Evolutionary conservation across 2,113 vertebrate species (phyloP), one percentile per base, ranked within the genome.

Genomic region (Gyps fulvus): DNA sequence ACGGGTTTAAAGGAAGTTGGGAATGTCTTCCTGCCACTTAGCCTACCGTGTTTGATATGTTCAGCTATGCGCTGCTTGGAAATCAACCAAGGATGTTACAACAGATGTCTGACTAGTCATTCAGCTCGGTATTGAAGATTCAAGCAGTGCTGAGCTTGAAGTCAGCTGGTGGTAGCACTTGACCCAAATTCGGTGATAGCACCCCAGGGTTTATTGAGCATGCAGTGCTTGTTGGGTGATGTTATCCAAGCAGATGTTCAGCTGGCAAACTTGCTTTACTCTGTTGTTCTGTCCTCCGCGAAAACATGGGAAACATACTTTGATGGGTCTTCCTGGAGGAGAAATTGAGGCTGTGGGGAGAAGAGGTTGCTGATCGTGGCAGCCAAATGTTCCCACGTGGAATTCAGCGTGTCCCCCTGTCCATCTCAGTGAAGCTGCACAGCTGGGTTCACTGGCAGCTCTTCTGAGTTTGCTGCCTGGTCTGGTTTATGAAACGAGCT

Each of bases 1-100:
- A 25, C 0, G 6, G 22, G 7, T 58, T 90, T 88, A 72, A 62
- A 67, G 32, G 63, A 77, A 72, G n/a, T 77, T 36, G 31, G 23
- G 31, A 34, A 90, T 47, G 21, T 73, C 57, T 78, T 71, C 81
- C 71, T 89, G 82, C 42, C 61, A 73, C 40, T 67, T 32, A 63
- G 19, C 93, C 83, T 96, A 27, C 91, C 3, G 52, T 81, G 34
- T 65, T 94, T 40, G 89, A 78, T 93, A 67, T 93, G 86, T 92
- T 92, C 61, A 58, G 63, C 66, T 91, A 42, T 63, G 31, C 10
- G 8, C 90, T 95, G 89, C 76, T 67, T 94, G 85, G 83, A 95
- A 95, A 94, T 90, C 87, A 57, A 58, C 63, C 78, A 34, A 87
- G 61, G 63, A 87, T 17, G 6, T 80, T 91, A 50, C 22, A 40